Evolutionary conservation across 2,113 vertebrate genomes (phyloP).

Genomic region (Cervus canadensis): DNA sequence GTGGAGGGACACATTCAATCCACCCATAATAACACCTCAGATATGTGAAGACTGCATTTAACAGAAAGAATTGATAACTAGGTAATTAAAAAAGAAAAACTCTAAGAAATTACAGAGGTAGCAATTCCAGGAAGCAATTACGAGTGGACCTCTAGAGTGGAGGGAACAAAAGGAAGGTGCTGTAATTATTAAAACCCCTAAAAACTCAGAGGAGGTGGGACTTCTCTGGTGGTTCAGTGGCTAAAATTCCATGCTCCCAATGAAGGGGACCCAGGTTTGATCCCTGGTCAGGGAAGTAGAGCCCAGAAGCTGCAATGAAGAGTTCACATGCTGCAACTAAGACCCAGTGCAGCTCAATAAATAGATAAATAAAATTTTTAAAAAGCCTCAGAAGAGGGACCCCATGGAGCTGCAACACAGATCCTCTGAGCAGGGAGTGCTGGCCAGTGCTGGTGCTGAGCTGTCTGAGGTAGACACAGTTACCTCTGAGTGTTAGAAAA

Average conservation of each 20-base stretch:
- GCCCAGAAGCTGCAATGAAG: background rate
- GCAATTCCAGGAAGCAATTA: background rate
- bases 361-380: background rate
- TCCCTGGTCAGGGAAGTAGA: background rate
- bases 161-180: background rate
- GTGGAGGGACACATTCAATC: background rate
- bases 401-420: background rate
- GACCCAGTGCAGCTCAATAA: background rate
- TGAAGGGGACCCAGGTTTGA: background rate
- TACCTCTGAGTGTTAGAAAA: background rate
- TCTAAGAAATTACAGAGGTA: background rate
- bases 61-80: background rate
- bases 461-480: background rate
- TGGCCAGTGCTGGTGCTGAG: background rate
- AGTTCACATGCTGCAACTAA: background rate
- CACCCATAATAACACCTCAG: background rate
- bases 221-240: background rate
- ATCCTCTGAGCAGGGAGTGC: background rate
- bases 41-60: background rate
- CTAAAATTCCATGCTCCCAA: background rate
- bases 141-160: background rate
- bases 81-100: background rate
- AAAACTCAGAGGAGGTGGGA: background rate
- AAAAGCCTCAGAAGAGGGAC: background rate
- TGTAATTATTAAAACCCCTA: background rate